Evolutionary conservation across 2,113 vertebrate genomes (phyloP).

Genomic region (Taxidea taxus): DNA sequence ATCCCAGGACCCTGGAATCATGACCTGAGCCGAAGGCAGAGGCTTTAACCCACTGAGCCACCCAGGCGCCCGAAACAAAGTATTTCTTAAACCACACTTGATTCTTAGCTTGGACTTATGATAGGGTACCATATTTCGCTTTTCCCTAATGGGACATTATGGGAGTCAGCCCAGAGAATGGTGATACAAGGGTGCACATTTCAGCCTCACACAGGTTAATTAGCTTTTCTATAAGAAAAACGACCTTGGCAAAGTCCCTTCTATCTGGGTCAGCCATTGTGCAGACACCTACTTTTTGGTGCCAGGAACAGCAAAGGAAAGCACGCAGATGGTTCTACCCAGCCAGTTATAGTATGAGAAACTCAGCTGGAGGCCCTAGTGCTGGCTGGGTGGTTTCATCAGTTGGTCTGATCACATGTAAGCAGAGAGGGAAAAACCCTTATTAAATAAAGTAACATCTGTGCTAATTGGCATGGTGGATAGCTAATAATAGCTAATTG

Average conservation of each 20-base stretch:
- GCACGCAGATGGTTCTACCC: neutral
- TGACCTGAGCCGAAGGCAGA: too few relatives aligned
- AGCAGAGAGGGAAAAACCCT: neutral
- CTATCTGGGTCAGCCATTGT: neutral
- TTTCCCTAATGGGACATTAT: neutral
- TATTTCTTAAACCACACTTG: neutral
- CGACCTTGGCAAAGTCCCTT: neutral
- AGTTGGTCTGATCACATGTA: neutral
- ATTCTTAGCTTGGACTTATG: neutral
- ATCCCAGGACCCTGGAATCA: too few relatives aligned
- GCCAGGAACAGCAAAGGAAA: neutral
- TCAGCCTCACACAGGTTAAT: neutral
- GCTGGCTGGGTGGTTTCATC: neutral
- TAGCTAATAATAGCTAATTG: too few relatives aligned
- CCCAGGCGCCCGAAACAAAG: too few relatives aligned
- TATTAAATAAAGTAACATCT: neutral
- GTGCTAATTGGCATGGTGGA: neutral
- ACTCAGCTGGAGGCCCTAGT: neutral
- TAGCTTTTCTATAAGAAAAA: neutral
- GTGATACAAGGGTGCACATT: neutral
- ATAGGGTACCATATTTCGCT: neutral
- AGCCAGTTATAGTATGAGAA: neutral
- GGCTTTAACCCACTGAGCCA: too few relatives aligned
- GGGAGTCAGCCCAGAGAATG: neutral
- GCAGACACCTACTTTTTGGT: neutral